Base-by-base conservation (phyloP, 2,113 vertebrate genomes). In the Nymphicus hollandicus region DNA sequence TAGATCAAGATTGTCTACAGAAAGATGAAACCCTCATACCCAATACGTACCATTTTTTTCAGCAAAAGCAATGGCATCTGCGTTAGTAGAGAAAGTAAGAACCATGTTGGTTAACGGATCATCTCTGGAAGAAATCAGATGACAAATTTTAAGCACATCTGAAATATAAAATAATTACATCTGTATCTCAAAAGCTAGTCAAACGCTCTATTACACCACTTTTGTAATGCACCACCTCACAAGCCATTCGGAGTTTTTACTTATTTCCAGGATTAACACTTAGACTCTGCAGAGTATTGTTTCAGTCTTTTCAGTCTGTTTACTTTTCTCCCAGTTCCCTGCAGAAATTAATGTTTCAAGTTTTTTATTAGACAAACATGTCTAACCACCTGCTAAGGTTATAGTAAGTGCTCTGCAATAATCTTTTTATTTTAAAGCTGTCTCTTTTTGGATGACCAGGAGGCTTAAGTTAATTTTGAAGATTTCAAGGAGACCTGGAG, bases 31-130 rank as follows among this genome's bases (percentile, higher is more conserved):
- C 17, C 5, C 28, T 69, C 19, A 73, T 8, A 81, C 11, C 4
- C 19, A 74, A 22, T 52, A 97, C 97, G 1, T 98, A 99, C 99
- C 99, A 80, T 99, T 99, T 97, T 99, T 99, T 98, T 99, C 99
- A 74, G 99, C 99, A 95, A 99, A 99, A n/a, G 98, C 98, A 81
- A 99, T 79, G 23, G 99, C 99, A 17, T 99, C 99, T 91, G 99
- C 99, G 97, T 99, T 99, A 71, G 98, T 98, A 93, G 98, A 97
- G 90, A 99, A 99, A 17, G 95, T 92, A 17, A 99, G 98, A 94
- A 98, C 76, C 98, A 99, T 98, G 97, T 99, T 99, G 96, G 99
- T 99, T 65, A 99, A 96, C 20, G 99, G 99, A 97, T 99, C 99
- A 37, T 97, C 99, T 71, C 99, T 99, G 96, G 60, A 98, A 97